These are phyloP conservation scores for Beroe forskalii DNA, from an alignment of 37 sponge, comb jelly and placozoan species.

Conservation along the genomic window DNA sequence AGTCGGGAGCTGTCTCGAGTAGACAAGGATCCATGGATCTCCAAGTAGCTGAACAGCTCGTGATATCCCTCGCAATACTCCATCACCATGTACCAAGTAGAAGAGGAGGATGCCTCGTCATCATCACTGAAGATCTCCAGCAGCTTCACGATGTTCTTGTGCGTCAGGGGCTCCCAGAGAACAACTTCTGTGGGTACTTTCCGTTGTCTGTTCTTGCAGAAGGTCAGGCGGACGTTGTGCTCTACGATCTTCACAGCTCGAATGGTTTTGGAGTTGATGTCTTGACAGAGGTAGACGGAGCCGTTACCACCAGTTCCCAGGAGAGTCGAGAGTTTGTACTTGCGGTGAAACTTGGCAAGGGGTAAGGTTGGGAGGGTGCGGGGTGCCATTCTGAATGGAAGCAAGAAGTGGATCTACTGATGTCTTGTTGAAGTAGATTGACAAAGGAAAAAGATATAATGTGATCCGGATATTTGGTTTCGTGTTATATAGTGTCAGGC, in stretches of 20 bases:
- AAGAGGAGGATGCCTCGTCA: too few relatives aligned
- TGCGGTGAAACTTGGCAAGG: too few relatives aligned
- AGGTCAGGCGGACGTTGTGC: background rate
- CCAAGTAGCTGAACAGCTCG: slow-evolving; percentile 1
- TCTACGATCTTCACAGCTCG: slow-evolving; percentile 2
- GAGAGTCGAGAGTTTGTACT: too few relatives aligned
- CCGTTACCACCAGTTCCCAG: slow-evolving; percentile 32
- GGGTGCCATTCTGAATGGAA: too few relatives aligned
- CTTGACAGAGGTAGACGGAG: background rate
- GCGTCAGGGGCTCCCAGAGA: background rate
- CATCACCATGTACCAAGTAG: slow-evolving; percentile 18
- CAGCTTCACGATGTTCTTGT: background rate
- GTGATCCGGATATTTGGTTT: too few relatives aligned
- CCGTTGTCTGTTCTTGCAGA: background rate
- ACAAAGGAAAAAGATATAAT: too few relatives aligned
- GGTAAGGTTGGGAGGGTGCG: too few relatives aligned
- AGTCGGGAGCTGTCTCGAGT: background rate
- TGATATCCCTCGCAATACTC: background rate
- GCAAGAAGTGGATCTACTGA: too few relatives aligned
- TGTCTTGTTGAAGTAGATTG: too few relatives aligned
- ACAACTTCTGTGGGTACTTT: background rate
- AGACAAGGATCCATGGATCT: background rate
- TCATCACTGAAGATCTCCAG: background rate
- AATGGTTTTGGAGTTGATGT: too few relatives aligned
- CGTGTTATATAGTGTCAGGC: too few relatives aligned